These are phyloP conservation scores for Gymnoscopelus microlampas DNA, from an alignment of 2,797 vertebrate species.

Conservation along the genomic window DNA sequence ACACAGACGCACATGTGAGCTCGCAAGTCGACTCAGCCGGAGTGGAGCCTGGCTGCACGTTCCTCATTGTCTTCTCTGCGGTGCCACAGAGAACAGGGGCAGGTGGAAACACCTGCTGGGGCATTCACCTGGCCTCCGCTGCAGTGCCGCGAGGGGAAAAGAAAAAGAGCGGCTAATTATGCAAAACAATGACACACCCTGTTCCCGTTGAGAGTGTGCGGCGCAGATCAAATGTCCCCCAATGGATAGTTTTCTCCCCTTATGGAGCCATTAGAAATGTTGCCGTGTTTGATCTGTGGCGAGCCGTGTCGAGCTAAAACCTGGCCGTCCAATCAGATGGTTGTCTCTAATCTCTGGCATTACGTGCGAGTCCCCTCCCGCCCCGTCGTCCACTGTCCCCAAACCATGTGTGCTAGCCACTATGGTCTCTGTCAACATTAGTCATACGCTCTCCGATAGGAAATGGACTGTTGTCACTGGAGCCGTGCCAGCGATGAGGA, in stretches of 20 bases:
- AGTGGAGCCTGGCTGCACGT: too few species aligned
- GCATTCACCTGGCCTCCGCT: conserved; percentile 27
- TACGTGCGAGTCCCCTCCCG: neutral
- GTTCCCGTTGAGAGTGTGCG: conserved; percentile 12
- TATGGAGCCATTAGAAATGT: too few species aligned
- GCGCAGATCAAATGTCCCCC: conserved; percentile 45
- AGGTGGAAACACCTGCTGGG: conserved; percentile 50
- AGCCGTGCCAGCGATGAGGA: too few species aligned
- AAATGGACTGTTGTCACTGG: too few species aligned
- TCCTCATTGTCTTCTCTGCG: conserved; percentile 23
- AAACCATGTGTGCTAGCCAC: neutral
- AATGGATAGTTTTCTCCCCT: conserved; percentile 36
- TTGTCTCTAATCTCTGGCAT: neutral
- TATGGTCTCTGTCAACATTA: neutral
- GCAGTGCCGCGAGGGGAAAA: conserved; percentile 10
- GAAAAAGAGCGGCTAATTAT: conserved; percentile 42
- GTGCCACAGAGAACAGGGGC: neutral
- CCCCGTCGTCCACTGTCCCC: neutral
- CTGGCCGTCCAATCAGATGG: too few species aligned
- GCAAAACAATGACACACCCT: conserved; percentile 43
- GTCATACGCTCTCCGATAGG: neutral
- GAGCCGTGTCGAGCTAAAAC: too few species aligned
- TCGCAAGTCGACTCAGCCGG: too few species aligned
- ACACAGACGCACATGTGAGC: too few species aligned
- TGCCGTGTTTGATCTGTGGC: conserved; percentile 10